Evolutionary conservation across 2,797 vertebrate species (phyloP).

Genomic region (Spinibarbus caldwelli): DNA sequence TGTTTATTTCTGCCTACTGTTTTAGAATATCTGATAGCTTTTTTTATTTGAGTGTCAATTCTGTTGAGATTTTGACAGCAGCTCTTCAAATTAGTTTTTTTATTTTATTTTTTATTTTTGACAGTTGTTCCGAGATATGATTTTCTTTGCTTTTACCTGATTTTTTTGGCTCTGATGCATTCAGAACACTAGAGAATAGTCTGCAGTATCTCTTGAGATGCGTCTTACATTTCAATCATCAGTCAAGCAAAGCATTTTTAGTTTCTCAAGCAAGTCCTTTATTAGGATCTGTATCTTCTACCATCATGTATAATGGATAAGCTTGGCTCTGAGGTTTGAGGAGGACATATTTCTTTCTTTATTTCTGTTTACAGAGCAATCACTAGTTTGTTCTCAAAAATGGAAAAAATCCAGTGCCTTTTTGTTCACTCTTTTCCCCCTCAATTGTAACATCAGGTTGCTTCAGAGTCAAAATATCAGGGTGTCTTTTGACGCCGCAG

Average conservation of each 20-base stretch:
- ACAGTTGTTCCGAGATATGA: not conserved
- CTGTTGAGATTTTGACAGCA: slow-evolving; percentile 60
- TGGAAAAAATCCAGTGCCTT: slow-evolving; percentile 49
- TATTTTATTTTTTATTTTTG: not conserved
- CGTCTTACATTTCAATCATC: slow-evolving; percentile 1
- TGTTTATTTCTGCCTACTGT: not conserved
- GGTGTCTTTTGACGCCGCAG: not conserved
- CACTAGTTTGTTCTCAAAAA: slow-evolving; percentile 23
- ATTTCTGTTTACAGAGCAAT: slow-evolving; percentile 40
- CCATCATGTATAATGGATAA: not conserved
- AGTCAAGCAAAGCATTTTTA: not conserved
- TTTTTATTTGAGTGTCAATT: slow-evolving; percentile 70
- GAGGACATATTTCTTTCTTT: not conserved
- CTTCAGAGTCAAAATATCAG: slow-evolving; percentile 8
- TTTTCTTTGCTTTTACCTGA: slow-evolving; percentile 8
- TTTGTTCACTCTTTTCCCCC: not conserved
- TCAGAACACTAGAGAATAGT: slow-evolving; percentile 32
- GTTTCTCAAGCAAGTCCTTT: not conserved
- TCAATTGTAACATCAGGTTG: slow-evolving; percentile 21
- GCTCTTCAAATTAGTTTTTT: slow-evolving; percentile 23
- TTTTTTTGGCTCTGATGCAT: slow-evolving; percentile 39
- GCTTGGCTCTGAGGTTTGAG: not conserved
- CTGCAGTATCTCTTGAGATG: not conserved
- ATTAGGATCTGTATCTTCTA: not conserved
- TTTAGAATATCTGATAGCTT: slow-evolving; percentile 50